phyloP scores from a whole-genome alignment of 2,113 vertebrate genomes.

The Hylia prasina region DNA sequence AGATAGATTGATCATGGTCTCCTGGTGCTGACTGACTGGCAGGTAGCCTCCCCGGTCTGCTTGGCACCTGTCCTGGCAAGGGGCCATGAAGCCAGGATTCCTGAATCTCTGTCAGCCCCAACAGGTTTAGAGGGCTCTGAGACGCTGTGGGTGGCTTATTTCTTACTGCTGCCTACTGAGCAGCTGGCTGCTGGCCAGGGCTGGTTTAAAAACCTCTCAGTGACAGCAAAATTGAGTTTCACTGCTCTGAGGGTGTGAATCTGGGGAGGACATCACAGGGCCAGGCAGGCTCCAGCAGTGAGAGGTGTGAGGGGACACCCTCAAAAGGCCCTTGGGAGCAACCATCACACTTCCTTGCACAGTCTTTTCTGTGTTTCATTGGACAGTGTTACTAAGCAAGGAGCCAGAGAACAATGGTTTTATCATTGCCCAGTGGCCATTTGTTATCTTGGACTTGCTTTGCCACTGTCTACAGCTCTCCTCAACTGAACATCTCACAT shows the following conservation, averaged over 20 bases:
- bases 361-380: background rate
- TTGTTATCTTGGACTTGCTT: background rate
- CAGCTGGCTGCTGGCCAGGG: background rate
- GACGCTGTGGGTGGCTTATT: background rate
- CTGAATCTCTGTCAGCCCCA: background rate
- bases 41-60: background rate
- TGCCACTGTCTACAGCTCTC: background rate
- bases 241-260: background rate
- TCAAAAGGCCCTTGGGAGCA: background rate
- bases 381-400: background rate
- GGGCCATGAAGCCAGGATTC: background rate
- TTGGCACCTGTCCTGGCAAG: background rate
- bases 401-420: background rate
- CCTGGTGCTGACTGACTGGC: background rate
- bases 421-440: background rate
- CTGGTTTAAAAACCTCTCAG: background rate
- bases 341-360: background rate
- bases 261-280: background rate
- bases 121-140: background rate
- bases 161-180: background rate
- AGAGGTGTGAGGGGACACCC: background rate
- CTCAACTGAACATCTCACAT: background rate
- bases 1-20: background rate
- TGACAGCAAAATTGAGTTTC: background rate
- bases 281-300: background rate